Percentiles rank a stretch among this genome's conserved stretches.
Conservation (phyloP, 1,140 invertebrate species). For the Diorhabda elongata region DNA sequence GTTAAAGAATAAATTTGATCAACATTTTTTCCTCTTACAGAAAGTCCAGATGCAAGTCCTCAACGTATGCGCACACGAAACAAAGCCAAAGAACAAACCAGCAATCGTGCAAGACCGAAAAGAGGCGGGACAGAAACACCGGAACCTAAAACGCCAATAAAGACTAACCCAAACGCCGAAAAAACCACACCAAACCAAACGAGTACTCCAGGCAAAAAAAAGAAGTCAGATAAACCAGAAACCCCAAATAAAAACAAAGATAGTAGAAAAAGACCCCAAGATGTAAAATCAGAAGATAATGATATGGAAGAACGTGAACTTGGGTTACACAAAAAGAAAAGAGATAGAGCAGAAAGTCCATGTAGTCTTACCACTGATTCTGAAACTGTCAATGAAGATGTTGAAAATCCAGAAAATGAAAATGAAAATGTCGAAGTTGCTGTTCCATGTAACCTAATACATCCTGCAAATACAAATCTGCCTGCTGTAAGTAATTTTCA, state of each 20-base stretch:
- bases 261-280: conserved; percentile 66
- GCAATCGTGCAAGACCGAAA: conserved; percentile 48
- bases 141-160: conserved; percentile 58
- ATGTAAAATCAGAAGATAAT: conserved; percentile 50
- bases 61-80: conserved; percentile 85
- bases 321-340: conserved; percentile 66
- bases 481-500: not conserved
- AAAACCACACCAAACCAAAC: conserved; percentile 44
- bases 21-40: conserved; percentile 52
- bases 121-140: conserved; percentile 68
- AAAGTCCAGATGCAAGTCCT: conserved; percentile 73
- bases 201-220: conserved; percentile 42
- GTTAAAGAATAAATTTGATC: not conserved
- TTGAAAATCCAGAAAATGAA: conserved; percentile 60
- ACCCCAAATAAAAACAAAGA: conserved; percentile 62
- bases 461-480: not conserved
- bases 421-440: conserved; percentile 51
- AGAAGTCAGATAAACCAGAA: conserved; percentile 47
- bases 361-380: conserved; percentile 77
- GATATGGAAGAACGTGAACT: conserved; percentile 60
- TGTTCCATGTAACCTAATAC: not conserved
- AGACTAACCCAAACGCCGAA: conserved; percentile 45
- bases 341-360: conserved; percentile 67
- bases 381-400: conserved; percentile 72
- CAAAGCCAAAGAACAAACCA: conserved; percentile 74